Conservation (phyloP, 1,140 invertebrate species). For the Drosophila bocqueti region DNA sequence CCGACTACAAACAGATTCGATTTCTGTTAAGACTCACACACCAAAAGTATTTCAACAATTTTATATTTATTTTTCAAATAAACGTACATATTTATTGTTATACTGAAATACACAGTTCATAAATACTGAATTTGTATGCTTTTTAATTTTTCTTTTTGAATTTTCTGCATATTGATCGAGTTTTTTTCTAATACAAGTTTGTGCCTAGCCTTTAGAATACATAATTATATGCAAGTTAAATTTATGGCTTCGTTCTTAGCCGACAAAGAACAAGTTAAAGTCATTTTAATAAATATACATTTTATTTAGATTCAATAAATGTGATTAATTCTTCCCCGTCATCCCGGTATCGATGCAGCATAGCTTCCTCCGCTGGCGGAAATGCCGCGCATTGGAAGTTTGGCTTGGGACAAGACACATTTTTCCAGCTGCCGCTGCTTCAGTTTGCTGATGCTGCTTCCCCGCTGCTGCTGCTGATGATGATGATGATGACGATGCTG, state of each 20-base stretch:
- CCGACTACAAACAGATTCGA: no score
- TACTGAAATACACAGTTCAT: no score
- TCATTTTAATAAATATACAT: conserved; percentile 48
- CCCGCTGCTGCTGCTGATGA: background rate
- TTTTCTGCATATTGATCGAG: no score
- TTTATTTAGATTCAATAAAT: conserved; percentile 77
- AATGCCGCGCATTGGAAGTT: conserved; percentile 72
- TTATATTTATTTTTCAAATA: no score
- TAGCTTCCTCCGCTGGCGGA: conserved; percentile 70
- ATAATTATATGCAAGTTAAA: background rate
- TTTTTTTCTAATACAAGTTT: background rate
- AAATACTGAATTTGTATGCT: no score
- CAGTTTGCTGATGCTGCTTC: conserved; percentile 3
- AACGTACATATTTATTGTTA: no score
- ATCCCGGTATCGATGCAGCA: conserved; percentile 14
- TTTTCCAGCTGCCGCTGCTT: conserved; percentile 68
- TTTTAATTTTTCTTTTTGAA: no score
- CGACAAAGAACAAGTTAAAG: conserved; percentile 36
- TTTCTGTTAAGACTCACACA: no score
- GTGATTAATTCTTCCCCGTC: conserved; percentile 46
- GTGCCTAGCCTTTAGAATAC: background rate
- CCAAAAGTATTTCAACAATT: no score
- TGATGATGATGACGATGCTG: conserved; percentile 14
- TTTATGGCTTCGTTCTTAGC: background rate
- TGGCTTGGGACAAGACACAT: conserved; percentile 52